Evolutionary conservation across 2,888 invertebrate species (phyloP).

Genomic region (Drosophila anomalata): DNA sequence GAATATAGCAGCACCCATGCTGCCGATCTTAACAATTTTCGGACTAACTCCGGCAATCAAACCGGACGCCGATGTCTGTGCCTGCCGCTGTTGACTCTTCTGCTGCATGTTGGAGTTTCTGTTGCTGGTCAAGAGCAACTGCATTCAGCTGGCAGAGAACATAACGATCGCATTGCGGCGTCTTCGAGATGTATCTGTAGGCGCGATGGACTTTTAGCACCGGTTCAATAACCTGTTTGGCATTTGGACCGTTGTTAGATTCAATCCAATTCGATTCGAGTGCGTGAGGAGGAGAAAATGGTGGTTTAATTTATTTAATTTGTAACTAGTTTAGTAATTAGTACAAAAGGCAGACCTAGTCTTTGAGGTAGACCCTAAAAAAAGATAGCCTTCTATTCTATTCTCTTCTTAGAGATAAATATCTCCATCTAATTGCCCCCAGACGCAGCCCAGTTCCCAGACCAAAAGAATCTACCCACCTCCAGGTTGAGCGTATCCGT

Average conservation of each 20-base stretch:
- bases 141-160: slow-evolving; percentile 91
- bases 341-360: background rate
- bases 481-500: slow-evolving; percentile 93
- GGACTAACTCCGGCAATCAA: slow-evolving; percentile 88
- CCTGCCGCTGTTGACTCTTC: slow-evolving; percentile 74
- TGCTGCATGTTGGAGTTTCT: slow-evolving; percentile 79
- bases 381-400: background rate
- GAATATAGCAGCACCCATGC: slow-evolving; percentile 90
- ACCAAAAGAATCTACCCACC: slow-evolving; percentile 68
- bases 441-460: slow-evolving; percentile 25
- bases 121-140: slow-evolving; percentile 84
- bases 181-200: slow-evolving; percentile 88
- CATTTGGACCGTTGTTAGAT: slow-evolving; percentile 43
- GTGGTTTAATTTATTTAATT: slow-evolving; percentile 72
- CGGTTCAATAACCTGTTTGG: slow-evolving; percentile 88
- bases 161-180: slow-evolving; percentile 90
- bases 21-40: slow-evolving; percentile 89
- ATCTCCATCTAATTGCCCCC: slow-evolving; percentile 18
- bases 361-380: background rate
- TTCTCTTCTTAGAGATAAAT: slow-evolving; percentile 2
- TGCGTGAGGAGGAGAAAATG: slow-evolving; percentile 57
- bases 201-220: slow-evolving; percentile 92
- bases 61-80: slow-evolving; percentile 78
- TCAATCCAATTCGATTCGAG: slow-evolving; percentile 31
- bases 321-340: slow-evolving; percentile 36